Evolutionary conservation across 1,140 invertebrate species (phyloP).

Genomic region (Pseudomyrmex gracilis): DNA sequence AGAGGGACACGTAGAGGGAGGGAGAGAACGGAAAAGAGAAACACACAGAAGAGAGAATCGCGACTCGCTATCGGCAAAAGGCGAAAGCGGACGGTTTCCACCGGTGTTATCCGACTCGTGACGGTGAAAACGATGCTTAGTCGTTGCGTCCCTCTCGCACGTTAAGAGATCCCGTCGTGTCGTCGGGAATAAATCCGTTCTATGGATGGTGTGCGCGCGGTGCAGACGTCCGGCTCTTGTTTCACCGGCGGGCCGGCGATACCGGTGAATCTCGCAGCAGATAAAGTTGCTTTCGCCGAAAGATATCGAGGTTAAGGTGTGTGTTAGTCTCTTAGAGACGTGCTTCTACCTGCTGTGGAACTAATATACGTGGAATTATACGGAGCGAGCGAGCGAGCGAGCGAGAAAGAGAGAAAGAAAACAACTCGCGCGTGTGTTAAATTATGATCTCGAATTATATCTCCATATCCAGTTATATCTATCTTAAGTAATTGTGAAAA

Average conservation of each 20-base stretch:
- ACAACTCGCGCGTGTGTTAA: neutral
- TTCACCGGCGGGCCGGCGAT: constrained; percentile 43
- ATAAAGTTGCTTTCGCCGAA: constrained; percentile 54
- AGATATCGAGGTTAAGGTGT: constrained; percentile 38
- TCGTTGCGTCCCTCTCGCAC: neutral
- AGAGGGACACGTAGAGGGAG: constrained; percentile 22
- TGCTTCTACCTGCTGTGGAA: neutral
- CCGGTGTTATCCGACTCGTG: constrained; percentile 45
- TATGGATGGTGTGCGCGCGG: constrained; percentile 24
- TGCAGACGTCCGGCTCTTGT: constrained; percentile 42
- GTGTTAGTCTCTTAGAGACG: neutral
- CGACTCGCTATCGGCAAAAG: constrained; percentile 55
- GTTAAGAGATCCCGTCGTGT: neutral
- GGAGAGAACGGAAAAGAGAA: constrained; percentile 1
- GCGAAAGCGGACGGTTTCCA: constrained; percentile 70
- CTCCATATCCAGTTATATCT: neutral
- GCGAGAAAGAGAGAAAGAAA: no score
- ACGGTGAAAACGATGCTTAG: constrained; percentile 68
- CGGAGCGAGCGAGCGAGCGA: neutral
- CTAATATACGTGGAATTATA: neutral
- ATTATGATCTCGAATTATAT: constrained; percentile 1
- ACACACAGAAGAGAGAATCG: constrained; percentile 60
- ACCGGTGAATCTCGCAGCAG: constrained; percentile 31
- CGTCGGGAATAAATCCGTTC: constrained; percentile 46
- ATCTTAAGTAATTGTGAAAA: constrained; percentile 14